Base-by-base conservation (phyloP, 2,888 invertebrate genomes). In the Liopterus haemorrhoidalis region DNA sequence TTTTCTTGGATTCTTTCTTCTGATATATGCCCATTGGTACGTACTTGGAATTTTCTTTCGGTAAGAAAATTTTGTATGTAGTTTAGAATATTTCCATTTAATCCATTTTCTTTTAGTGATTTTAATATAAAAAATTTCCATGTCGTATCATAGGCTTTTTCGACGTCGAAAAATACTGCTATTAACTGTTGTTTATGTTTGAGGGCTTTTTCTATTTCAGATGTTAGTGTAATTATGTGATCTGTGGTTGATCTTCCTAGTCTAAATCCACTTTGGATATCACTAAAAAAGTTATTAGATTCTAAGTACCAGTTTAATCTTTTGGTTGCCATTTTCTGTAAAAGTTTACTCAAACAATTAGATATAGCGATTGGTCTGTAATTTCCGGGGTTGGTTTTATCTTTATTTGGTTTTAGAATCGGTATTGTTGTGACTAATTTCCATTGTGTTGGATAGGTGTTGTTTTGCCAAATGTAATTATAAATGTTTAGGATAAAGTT, bases 321-420 rank as follows among this genome's bases (percentile, higher is more conserved):
- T n/a, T 21, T n/a, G 18, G 15, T 36, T 3, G 41, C 14, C 21
- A 46, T 41, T 15, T 18, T 35, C 18, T 46, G 36, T 11, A 39
- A 30, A 2, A 36, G n/a, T 11, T 41, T 36, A 4, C 31, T 5
- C 16, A 36, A 12, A 4, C 25, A 22, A 21, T 25, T 20, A 2
- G 46, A 20, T 2, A 46, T 2, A 1, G 46, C 25, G 4, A 46
- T 35, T 1, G 46, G 46, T 20, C 46, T n/a, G 24, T 40, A 40
- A n/a, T 24, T 30, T 2, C 6, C 22, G 12, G 32, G 32, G 3
- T 15, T 15, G n/a, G 14, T 16, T 8, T 16, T 15, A 8, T 32
- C 32, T 4, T 35, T 35, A 11, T 15, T 15, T 22, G 36, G 36
- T 11, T 36, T 36, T 3, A 22, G 24, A 6, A 22, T 6, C 6